These are phyloP conservation scores for Cheilosia vernalis DNA, from an alignment of 2,888 invertebrate species.

Conservation along the genomic window DNA sequence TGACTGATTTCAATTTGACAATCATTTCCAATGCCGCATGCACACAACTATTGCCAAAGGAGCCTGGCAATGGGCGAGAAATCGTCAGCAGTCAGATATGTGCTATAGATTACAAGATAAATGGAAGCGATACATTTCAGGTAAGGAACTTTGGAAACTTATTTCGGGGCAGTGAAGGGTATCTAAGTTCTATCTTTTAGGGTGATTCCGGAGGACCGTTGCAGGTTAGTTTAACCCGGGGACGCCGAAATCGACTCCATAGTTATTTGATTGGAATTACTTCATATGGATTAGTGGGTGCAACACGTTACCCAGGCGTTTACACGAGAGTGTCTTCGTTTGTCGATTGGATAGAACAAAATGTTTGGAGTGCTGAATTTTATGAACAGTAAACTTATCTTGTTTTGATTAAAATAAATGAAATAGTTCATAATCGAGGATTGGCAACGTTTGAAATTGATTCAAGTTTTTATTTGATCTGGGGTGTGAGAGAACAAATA, in stretches of 20 bases:
- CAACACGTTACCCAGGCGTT: conserved; percentile 80
- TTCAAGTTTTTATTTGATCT: no score
- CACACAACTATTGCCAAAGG: conserved; percentile 77
- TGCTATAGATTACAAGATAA: conserved; percentile 79
- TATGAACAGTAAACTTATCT: background rate
- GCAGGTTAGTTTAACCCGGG: conserved; percentile 78
- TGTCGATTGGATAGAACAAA: conserved; percentile 82
- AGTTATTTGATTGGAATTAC: conserved; percentile 82
- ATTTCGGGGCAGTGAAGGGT: background rate
- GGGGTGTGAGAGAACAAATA: no score
- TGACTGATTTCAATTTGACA: conserved; percentile 80
- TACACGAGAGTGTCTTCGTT: conserved; percentile 80
- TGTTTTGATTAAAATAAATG: no score
- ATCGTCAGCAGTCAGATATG: conserved; percentile 81
- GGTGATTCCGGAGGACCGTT: conserved; percentile 83
- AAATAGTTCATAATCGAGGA: no score
- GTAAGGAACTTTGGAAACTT: conserved; percentile 45
- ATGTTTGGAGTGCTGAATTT: conserved; percentile 77
- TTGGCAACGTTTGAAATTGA: no score
- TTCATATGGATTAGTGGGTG: conserved; percentile 81
- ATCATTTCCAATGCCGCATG: conserved; percentile 80
- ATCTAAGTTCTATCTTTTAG: conserved; percentile 54
- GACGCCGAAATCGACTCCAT: conserved; percentile 76
- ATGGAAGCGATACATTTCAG: conserved; percentile 81
- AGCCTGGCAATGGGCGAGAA: conserved; percentile 78